A percentile compares a stretch with the other conserved stretches of the same genome.
Conservation (phyloP, 2,113 vertebrate genomes). For the Anhinga rufa region DNA sequence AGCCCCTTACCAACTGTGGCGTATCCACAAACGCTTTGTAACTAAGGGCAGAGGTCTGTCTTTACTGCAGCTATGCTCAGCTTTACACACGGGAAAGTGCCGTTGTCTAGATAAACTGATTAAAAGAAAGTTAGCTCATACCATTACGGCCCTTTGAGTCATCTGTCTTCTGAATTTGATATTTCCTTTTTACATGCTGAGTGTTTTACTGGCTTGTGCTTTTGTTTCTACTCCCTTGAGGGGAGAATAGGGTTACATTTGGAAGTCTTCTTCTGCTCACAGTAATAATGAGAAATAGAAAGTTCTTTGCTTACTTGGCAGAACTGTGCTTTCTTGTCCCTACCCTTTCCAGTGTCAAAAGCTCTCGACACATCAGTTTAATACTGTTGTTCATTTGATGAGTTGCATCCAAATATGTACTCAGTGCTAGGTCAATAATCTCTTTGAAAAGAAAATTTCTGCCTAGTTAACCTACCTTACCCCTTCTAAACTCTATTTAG, state of each 20-base stretch:
- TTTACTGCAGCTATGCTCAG: not conserved
- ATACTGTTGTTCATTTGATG: not conserved
- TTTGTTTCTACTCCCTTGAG: slow-evolving; percentile 18
- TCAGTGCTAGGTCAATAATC: not conserved
- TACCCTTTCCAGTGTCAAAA: not conserved
- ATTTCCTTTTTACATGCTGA: not conserved
- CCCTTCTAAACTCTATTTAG: not conserved
- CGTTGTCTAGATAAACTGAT: not conserved
- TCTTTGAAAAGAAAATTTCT: not conserved
- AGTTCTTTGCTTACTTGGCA: slow-evolving; percentile 11
- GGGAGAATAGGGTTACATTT: slow-evolving; percentile 23
- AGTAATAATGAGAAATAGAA: slow-evolving; percentile 13
- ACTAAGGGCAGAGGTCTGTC: not conserved
- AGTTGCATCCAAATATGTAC: not conserved
- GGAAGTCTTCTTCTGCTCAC: not conserved
- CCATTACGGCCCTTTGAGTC: not conserved
- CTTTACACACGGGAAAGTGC: not conserved
- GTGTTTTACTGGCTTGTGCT: not conserved
- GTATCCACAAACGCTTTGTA: not conserved
- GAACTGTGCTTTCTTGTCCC: not conserved
- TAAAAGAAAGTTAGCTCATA: not conserved
- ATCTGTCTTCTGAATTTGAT: not conserved
- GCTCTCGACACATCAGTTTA: not conserved
- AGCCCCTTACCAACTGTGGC: not conserved
- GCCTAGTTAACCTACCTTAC: not conserved